Base-by-base conservation (phyloP, 2,797 vertebrate genomes). In the Hafferia zeledoni region DNA sequence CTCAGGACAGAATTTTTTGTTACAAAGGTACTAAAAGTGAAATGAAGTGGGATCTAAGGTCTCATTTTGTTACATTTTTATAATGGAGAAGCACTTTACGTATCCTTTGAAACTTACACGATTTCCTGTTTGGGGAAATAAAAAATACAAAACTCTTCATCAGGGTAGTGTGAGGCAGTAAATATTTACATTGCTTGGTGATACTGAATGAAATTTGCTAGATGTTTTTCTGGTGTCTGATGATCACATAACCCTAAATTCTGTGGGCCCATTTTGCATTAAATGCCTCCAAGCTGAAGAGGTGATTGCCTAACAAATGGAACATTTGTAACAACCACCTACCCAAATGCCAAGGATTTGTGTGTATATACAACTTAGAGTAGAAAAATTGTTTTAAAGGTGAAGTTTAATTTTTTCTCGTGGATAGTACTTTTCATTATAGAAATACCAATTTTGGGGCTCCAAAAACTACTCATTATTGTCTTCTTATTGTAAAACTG, bases 1-100 rank as follows among this genome's bases (percentile, higher is more conserved):
- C 17, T 60, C 1, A 28, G 39, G 68, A 23, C 18, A 35, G 19
- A 28, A 2, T 17, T 79, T 72, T 88, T 56, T 5, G 0, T 33
- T 69, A 24, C 0, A 0, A 31, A 49, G 17, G 2, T 44, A 3
- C 30, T 70, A 37, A 35, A 74, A 87, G 10, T 1, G 0, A 78
- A 67, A 37, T 20, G 9, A 52, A 79, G 10, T 39, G 67, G 24
- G 4, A 7, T 59, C 13, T 44, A 4, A 49, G 35, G 33, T 79
- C 27, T 81, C 1, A 0, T 35, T 75, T 49, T 74, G 8, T 19
- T 76, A 2, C 0, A 3, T 7, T 64, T 43, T 60, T 64, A 0
- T 30, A 17, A 13, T 4, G 39, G 61, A 53, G n/a, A 91, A 8
- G 6, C 2, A 2, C 13, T 55, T 30, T 2, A 25, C 5, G 0